phyloP scores from a whole-genome alignment of 2,888 invertebrate genomes.

The Noctuana brunneofusca region DNA sequence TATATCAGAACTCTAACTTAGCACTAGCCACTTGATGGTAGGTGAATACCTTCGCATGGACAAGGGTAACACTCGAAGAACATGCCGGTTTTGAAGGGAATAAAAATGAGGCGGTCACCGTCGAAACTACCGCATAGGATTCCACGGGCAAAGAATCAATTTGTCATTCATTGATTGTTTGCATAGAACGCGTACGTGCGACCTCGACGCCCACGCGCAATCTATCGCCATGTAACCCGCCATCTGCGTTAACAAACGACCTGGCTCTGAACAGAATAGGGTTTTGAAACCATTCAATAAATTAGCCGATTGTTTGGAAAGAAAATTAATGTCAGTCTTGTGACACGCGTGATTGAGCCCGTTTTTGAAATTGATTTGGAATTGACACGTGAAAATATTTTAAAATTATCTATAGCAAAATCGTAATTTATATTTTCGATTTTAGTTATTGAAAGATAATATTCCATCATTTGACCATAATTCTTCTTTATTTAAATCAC shows the following conservation, averaged over 20 bases:
- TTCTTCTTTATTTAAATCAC: too few relatives aligned
- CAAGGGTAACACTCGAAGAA: too few relatives aligned
- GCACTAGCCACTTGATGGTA: too few relatives aligned
- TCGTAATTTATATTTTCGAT: too few relatives aligned
- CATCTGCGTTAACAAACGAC: conserved; percentile 49
- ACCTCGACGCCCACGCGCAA: conserved; percentile 63
- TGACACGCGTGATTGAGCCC: conserved; percentile 14
- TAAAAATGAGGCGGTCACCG: background rate
- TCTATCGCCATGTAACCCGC: conserved; percentile 48
- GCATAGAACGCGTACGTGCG: conserved; percentile 55
- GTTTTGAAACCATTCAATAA: conserved; percentile 37
- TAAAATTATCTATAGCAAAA: too few relatives aligned
- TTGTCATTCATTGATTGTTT: conserved; percentile 71
- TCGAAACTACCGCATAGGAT: background rate
- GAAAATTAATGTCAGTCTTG: conserved; percentile 30
- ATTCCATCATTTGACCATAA: too few relatives aligned
- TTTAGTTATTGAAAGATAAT: too few relatives aligned
- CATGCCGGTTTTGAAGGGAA: background rate
- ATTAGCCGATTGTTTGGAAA: conserved; percentile 35
- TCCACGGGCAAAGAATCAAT: conserved; percentile 46
- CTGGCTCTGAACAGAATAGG: conserved; percentile 33
- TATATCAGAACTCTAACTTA: too few relatives aligned
- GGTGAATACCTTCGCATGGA: too few relatives aligned
- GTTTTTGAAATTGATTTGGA: conserved; percentile 13
- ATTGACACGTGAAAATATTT: conserved; percentile 10